phyloP scores from a whole-genome alignment of 2,888 invertebrate genomes.

The Barypeithes pellucidus region DNA sequence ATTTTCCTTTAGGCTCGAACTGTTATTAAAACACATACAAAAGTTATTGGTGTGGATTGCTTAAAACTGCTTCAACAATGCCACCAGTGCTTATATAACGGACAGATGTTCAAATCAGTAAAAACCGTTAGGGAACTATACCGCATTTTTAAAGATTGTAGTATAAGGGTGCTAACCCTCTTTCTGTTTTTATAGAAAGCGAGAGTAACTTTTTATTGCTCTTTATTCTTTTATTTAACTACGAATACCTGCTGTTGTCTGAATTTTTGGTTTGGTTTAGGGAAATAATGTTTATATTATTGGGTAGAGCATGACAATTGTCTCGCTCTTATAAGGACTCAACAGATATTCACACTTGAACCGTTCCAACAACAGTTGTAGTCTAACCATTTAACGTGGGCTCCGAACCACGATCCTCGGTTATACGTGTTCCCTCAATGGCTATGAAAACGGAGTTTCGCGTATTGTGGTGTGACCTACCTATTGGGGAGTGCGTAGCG shows the following conservation, averaged over 20 bases:
- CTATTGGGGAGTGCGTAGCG: no score
- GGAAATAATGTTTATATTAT: no score
- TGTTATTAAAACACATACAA: background rate
- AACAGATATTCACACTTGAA: no score
- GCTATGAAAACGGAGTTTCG: no score
- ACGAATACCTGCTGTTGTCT: background rate
- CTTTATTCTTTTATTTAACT: conserved; percentile 15
- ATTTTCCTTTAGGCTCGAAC: no score
- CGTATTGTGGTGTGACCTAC: no score
- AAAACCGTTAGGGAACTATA: conserved; percentile 46
- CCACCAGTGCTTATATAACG: conserved; percentile 5
- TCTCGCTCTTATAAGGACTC: no score
- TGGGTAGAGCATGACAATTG: no score
- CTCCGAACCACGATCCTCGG: no score
- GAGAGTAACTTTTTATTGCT: conserved; percentile 25
- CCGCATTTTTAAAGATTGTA: conserved; percentile 34
- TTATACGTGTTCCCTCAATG: no score
- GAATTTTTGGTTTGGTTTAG: background rate
- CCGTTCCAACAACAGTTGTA: no score
- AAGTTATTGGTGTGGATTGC: conserved; percentile 28
- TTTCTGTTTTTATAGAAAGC: conserved; percentile 35
- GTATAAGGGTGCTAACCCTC: conserved; percentile 38
- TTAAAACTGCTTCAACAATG: conserved; percentile 25
- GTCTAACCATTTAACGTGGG: no score
- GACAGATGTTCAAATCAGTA: conserved; percentile 45